These are phyloP conservation scores for Heterotis niloticus DNA, from an alignment of 2,113 vertebrate species.

Conservation along the genomic window DNA sequence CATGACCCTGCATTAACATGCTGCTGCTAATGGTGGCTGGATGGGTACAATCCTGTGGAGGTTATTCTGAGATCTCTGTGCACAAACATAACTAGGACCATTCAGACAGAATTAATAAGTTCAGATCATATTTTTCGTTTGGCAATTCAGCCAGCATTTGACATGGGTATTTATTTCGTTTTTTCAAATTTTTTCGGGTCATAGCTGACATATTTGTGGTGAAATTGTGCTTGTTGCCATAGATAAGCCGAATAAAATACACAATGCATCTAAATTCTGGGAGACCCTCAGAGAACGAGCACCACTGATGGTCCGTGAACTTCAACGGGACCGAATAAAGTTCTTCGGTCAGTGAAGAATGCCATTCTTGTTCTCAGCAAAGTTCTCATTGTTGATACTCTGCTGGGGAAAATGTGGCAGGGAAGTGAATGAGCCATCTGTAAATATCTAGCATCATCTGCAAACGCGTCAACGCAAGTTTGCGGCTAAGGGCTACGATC, in stretches of 20 bases:
- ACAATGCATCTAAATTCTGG: neutral
- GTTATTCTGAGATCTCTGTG: no score
- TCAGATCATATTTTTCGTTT: neutral
- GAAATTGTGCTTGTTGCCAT: constrained; percentile 1
- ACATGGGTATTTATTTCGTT: neutral
- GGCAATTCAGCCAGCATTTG: neutral
- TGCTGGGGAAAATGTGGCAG: no score
- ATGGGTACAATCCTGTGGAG: neutral
- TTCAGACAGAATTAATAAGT: neutral
- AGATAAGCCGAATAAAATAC: constrained; percentile 21
- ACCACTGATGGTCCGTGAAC: constrained; percentile 1
- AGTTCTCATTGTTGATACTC: no score
- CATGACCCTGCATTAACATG: no score
- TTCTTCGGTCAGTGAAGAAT: no score
- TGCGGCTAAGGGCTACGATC: no score
- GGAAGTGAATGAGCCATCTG: no score
- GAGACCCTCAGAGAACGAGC: constrained; percentile 13
- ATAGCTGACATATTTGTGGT: neutral
- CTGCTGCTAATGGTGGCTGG: neutral
- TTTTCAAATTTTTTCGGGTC: neutral
- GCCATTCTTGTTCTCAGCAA: no score
- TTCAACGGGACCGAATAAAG: neutral
- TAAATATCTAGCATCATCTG: no score
- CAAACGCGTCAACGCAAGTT: no score
- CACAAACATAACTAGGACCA: no score